Conservation (phyloP, 2,888 invertebrate species). For the Cryptosula pallasiana region DNA sequence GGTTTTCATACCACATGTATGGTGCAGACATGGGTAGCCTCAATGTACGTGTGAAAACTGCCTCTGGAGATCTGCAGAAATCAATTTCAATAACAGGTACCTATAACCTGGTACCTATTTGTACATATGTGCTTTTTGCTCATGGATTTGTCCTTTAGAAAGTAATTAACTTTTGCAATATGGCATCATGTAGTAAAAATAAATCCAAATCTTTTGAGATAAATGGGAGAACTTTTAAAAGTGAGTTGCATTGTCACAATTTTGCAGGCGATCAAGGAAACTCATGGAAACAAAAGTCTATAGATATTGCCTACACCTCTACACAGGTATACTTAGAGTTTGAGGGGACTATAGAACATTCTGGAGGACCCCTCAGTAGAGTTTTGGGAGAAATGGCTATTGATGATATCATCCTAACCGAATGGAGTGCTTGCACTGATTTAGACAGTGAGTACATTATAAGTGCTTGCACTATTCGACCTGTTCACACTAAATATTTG, state of each 20-base stretch:
- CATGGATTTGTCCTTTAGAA: no score
- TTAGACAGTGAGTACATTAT: conserved; percentile 8
- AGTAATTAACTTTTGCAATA: no score
- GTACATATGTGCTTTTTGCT: no score
- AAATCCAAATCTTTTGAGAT: no score
- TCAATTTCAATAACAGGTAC: no score
- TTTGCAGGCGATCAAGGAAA: not conserved
- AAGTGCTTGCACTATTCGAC: no score
- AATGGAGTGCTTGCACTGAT: not conserved
- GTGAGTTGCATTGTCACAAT: no score
- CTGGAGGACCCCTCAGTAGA: not conserved
- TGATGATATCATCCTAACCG: conserved; percentile 14
- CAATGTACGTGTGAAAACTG: not conserved
- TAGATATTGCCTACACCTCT: not conserved
- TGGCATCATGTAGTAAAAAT: no score
- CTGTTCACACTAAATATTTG: no score
- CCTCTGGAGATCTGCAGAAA: not conserved
- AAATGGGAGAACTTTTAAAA: no score
- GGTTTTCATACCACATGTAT: conserved; percentile 13
- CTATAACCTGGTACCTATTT: no score
- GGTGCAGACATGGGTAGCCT: conserved; percentile 12
- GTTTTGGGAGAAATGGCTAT: conserved; percentile 10
- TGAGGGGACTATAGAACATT: not conserved
- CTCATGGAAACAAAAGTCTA: not conserved
- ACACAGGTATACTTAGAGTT: conserved; percentile 7